Percentiles rank a stretch among this genome's conserved stretches.
Evolutionary conservation across 1,140 invertebrate species (phyloP).

Genomic region (Dinothrombium tinctorium): DNA sequence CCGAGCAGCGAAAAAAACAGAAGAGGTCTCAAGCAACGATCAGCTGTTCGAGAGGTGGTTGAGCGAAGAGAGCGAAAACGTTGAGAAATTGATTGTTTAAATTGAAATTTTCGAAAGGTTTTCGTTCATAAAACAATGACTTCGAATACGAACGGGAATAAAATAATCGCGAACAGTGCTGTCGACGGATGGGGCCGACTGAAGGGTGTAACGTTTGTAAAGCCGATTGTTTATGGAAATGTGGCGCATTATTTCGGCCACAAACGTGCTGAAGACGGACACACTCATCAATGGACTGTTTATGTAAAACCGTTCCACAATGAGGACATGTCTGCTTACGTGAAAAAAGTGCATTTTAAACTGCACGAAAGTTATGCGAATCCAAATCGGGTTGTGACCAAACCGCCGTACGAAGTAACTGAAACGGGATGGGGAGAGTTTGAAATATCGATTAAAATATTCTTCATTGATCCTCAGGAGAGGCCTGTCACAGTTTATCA

Average conservation of each 20-base stretch:
- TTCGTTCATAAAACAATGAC: too few species aligned
- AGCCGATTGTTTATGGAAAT: conserved; percentile 93
- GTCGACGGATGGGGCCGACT: conserved; percentile 11
- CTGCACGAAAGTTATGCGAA: conserved; percentile 92
- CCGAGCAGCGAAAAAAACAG: too few species aligned
- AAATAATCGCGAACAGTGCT: too few species aligned
- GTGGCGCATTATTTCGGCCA: conserved; percentile 65
- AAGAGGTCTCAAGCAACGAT: too few species aligned
- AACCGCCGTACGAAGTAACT: conserved; percentile 87
- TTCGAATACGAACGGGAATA: too few species aligned
- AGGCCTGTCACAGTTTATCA: conserved; percentile 70
- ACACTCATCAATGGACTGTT: conserved; percentile 97
- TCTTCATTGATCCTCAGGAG: conserved; percentile 83
- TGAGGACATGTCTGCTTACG: conserved; percentile 73
- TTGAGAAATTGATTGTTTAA: too few species aligned
- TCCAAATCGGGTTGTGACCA: conserved; percentile 63
- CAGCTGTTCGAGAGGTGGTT: too few species aligned
- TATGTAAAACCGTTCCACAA: conserved; percentile 75
- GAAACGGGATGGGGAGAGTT: conserved; percentile 99
- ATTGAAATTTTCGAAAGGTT: too few species aligned
- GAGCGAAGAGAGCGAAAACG: too few species aligned
- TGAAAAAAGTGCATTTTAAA: conserved; percentile 94
- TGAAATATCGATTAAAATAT: conserved; percentile 93
- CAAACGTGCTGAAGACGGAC: conserved; percentile 93
- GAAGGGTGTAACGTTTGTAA: conserved; percentile 67